A percentile compares a stretch with the other conserved stretches of the same genome.
Conservation (phyloP, 2,888 invertebrate species). For the Lycaena phlaeas region DNA sequence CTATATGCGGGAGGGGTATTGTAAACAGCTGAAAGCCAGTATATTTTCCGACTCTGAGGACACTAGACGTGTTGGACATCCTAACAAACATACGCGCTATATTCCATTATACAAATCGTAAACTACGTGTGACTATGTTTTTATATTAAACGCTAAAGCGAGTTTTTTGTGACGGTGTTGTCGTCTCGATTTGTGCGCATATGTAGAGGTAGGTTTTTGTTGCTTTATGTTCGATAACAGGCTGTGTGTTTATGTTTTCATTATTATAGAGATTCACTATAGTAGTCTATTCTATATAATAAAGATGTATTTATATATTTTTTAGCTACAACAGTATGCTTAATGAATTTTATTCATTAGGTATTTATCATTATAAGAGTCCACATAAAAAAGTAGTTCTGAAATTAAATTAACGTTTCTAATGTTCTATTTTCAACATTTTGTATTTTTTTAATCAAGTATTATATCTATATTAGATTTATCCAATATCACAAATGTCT, state of each 20-base stretch:
- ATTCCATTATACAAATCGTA: not conserved
- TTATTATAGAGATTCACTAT: too few relatives aligned
- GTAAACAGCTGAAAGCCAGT: slow-evolving; percentile 20
- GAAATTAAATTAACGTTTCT: too few relatives aligned
- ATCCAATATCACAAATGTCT: too few relatives aligned
- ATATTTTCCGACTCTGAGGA: not conserved
- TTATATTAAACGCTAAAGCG: not conserved
- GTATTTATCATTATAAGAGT: too few relatives aligned
- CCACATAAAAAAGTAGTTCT: too few relatives aligned
- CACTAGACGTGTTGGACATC: not conserved
- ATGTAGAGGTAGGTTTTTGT: slow-evolving; percentile 2
- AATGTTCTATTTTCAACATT: too few relatives aligned
- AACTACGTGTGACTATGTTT: not conserved
- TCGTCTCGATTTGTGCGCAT: not conserved
- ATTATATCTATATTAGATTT: too few relatives aligned
- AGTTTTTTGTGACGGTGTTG: not conserved
- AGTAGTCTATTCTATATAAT: too few relatives aligned
- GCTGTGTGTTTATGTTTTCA: not conserved
- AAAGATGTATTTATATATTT: too few relatives aligned
- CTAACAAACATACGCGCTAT: not conserved
- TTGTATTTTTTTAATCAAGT: too few relatives aligned
- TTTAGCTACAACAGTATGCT: too few relatives aligned
- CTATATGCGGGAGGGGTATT: slow-evolving; percentile 22
- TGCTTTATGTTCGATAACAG: not conserved
- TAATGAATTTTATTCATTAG: too few relatives aligned